phyloP scores from a whole-genome alignment of 2,113 vertebrate genomes.

The Phyllopteryx taeniolatus region DNA sequence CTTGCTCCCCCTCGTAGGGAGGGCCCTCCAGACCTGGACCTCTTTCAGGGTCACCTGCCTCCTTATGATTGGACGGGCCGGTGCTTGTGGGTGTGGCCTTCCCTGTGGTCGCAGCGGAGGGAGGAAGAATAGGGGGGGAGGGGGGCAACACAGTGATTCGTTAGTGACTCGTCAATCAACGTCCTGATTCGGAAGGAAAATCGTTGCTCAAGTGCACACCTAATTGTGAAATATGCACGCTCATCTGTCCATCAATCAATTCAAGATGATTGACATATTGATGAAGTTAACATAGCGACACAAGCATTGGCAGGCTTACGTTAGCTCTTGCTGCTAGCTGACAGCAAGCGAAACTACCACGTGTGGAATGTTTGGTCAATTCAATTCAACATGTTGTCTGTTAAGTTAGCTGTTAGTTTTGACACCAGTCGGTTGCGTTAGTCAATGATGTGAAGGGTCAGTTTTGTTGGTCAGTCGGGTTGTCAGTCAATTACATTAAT shows the following conservation, averaged over 20 bases:
- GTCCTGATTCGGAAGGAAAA: constrained; percentile 37
- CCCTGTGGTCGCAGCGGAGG: constrained; percentile 76
- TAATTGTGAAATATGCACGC: not conserved
- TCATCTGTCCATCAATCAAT: not conserved
- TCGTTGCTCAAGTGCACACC: not conserved
- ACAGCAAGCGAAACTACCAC: no score
- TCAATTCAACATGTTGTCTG: not conserved
- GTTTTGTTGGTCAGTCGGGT: no score
- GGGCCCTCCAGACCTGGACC: constrained; percentile 77
- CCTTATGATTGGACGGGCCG: constrained; percentile 74
- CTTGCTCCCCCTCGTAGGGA: constrained; percentile 74
- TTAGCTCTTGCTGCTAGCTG: not conserved
- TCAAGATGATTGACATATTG: not conserved
- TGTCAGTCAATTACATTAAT: no score
- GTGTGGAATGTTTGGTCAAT: no score
- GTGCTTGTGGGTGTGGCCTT: constrained; percentile 78
- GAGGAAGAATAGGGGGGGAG: constrained; percentile 12
- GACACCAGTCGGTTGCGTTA: no score
- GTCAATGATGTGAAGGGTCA: no score
- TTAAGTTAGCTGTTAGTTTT: not conserved
- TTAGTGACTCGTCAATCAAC: constrained; percentile 71
- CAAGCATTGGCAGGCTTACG: no score
- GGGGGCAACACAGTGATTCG: constrained; percentile 73
- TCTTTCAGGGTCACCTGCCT: constrained; percentile 75
- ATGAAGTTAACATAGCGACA: not conserved